Percentiles rank a stretch among this genome's conserved stretches.
phyloP scores from a whole-genome alignment of 2,888 invertebrate genomes.

The Antheraea assamensis region DNA sequence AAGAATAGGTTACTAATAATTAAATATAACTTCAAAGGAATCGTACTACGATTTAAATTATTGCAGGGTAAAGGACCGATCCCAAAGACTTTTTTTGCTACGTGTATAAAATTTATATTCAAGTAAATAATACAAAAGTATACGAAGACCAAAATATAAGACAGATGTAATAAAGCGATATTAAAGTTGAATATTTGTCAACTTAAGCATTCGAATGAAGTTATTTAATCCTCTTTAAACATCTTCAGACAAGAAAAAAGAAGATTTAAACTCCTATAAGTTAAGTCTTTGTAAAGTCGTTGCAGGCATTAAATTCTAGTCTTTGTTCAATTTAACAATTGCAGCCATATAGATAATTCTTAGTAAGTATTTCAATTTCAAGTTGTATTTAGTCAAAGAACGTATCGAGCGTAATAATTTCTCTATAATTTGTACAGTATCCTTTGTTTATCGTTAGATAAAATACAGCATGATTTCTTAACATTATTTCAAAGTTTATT shows the following conservation, averaged over 20 bases:
- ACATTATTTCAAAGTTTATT: neutral
- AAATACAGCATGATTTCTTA: neutral
- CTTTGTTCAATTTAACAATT: conserved; percentile 71
- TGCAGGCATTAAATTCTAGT: conserved; percentile 59
- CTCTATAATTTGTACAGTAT: neutral
- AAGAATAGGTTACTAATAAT: neutral
- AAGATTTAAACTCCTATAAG: conserved; percentile 48
- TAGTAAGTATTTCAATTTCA: conserved; percentile 49
- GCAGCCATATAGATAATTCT: conserved; percentile 54
- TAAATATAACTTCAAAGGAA: neutral
- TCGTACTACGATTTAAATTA: neutral
- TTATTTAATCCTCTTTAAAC: conserved; percentile 32
- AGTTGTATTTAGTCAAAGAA: conserved; percentile 35
- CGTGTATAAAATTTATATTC: neutral
- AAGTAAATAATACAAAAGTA: neutral
- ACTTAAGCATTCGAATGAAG: conserved; percentile 20
- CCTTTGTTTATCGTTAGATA: neutral
- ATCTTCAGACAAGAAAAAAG: conserved; percentile 32
- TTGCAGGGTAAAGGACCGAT: neutral
- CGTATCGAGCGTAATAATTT: conserved; percentile 25
- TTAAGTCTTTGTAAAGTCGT: conserved; percentile 51
- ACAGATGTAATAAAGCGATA: neutral
- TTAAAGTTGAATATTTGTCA: conserved; percentile 17
- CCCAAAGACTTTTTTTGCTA: neutral
- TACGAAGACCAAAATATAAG: neutral